Base-by-base conservation (phyloP, 92 coral and sea anemone genomes). In the Blastomussa wellsi region DNA sequence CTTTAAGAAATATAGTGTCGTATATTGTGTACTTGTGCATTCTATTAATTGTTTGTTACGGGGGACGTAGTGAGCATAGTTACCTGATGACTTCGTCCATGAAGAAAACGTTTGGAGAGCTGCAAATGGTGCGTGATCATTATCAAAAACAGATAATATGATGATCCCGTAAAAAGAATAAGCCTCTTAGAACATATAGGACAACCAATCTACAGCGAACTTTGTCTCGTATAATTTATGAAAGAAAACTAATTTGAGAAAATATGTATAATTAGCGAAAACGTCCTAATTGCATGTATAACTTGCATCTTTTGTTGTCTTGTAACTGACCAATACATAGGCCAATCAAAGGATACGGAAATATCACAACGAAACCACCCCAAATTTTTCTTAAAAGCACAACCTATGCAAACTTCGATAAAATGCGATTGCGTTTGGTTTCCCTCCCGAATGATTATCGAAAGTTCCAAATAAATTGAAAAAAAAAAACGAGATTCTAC, bases 31-130 rank as follows among this genome's bases (percentile, higher is more conserved):
- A 90, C 26, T 80, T 90, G 48, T 83, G 83, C 47, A 53, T 86
- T 24, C 78, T 90, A 67, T 15, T 78, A 1, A 68, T 82, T 12
- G 87, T 90, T 26, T 85, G 88, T 51, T 85, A 90, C 51, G 90
- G 90, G 41, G 86, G 79, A 72, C 85, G 88, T 0, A 85, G 73
- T 49, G 35, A 86, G 8, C 79, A 37, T 51, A 72, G 88, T 71
- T 86, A 51, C 49, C 20, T 79, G 36, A 82, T 88, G 71, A 77
- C 90, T 13, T 76, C 88, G 37, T 82, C 93, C 11, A 28, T 90
- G 60, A n/a, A n/a, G 15, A 36, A 20, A 3, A 79, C 37, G 17
- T 62, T 78, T 39, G 76, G 76, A 33, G 77, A 78, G n/a, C 64
- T 66, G n/a, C 47, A n/a, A 29, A 44, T 12, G 62, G 84, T 66